Conservation (phyloP, 2,888 invertebrate genomes). For the Dicyrtomina minuta region DNA sequence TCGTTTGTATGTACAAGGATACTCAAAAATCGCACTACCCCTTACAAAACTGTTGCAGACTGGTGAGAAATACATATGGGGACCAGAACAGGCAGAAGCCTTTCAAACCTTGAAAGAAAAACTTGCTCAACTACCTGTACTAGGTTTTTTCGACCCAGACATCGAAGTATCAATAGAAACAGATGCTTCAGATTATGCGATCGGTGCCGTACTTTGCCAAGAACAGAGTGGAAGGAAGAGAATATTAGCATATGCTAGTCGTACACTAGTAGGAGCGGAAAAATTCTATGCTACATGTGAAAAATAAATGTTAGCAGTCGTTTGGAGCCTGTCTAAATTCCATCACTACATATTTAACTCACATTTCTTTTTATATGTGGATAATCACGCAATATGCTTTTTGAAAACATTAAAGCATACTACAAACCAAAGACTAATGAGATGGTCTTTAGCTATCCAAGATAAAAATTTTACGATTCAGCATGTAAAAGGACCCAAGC, state of each 20-base stretch:
- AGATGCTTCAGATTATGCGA: background rate
- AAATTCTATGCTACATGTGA: no score
- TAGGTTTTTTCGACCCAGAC: background rate
- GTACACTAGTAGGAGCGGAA: background rate
- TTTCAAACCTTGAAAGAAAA: background rate
- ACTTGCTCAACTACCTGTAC: background rate
- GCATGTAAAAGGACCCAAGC: no score
- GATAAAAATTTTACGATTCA: no score
- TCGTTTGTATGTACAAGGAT: background rate
- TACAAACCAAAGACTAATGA: no score
- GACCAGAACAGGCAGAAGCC: background rate
- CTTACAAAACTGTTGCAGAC: background rate
- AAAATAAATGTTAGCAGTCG: no score
- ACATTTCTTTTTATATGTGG: no score
- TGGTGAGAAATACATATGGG: background rate
- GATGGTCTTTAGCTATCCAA: no score
- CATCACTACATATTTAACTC: no score
- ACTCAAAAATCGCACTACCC: background rate
- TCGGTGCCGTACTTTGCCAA: background rate
- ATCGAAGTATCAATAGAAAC: background rate
- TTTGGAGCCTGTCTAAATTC: no score
- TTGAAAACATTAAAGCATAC: no score
- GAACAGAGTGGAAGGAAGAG: background rate
- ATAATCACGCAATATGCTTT: no score
- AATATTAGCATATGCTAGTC: background rate